Percentiles rank a stretch among this genome's conserved stretches.
These are phyloP conservation scores for Xenopus borealis DNA, from an alignment of 2,113 vertebrate genomes.

Conservation along the genomic window DNA sequence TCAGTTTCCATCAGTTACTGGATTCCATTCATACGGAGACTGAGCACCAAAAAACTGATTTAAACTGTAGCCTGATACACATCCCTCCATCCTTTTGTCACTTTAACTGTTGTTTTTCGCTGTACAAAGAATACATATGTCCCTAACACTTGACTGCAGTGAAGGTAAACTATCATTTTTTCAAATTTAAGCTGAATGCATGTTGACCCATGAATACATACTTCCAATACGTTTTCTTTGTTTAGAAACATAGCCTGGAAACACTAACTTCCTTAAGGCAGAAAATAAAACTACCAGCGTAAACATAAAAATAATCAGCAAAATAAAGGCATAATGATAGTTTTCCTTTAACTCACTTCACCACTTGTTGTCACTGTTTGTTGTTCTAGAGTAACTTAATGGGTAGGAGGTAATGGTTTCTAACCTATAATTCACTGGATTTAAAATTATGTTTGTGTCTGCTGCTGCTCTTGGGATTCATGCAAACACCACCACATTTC, in stretches of 20 bases:
- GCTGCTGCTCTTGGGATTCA: neutral
- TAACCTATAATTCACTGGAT: neutral
- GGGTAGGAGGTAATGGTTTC: neutral
- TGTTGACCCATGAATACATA: too few relatives aligned
- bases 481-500: neutral
- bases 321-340: neutral
- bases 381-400: neutral
- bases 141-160: neutral
- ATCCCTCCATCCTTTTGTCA: conserved; percentile 13
- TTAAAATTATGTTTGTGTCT: neutral
- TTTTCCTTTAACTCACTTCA: neutral
- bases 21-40: too few relatives aligned
- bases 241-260: too few relatives aligned
- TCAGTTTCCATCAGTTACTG: too few relatives aligned
- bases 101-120: neutral
- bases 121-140: neutral
- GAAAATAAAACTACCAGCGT: neutral
- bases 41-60: neutral
- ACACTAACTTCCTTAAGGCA: neutral
- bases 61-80: conserved; percentile 22
- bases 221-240: too few relatives aligned
- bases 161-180: neutral
- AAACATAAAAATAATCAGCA: neutral
- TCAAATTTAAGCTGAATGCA: too few relatives aligned
- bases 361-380: neutral